A percentile compares a stretch with the other conserved stretches of the same genome.
Evolutionary conservation across 2,888 invertebrate genomes (phyloP).

Genomic region (Leucoptera coffeella): DNA sequence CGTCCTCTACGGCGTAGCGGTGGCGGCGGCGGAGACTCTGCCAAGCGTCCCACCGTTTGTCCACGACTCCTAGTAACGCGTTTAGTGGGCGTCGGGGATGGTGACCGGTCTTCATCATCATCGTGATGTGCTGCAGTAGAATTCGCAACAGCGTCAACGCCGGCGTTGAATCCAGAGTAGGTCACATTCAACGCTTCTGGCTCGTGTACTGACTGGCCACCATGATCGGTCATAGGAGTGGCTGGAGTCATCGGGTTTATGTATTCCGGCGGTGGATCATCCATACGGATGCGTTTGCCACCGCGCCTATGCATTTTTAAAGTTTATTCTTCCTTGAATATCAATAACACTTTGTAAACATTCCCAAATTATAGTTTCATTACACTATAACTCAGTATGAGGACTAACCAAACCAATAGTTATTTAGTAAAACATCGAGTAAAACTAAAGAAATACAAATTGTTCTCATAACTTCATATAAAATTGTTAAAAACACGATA

Average conservation of each 20-base stretch:
- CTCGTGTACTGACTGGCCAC: conserved; percentile 45
- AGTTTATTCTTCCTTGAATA: too few relatives aligned
- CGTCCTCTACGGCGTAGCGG: conserved; percentile 29
- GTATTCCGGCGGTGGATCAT: conserved; percentile 84
- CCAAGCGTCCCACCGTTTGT: conserved; percentile 39
- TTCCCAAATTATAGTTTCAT: too few relatives aligned
- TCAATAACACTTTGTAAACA: too few relatives aligned
- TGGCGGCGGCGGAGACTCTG: conserved; percentile 44
- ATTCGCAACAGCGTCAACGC: conserved; percentile 24
- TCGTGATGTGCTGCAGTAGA: conserved; percentile 23
- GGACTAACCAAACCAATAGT: too few relatives aligned
- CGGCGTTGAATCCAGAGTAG: conserved; percentile 32
- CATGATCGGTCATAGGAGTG: conserved; percentile 50
- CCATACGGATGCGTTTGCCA: conserved; percentile 89
- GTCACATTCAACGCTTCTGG: conserved; percentile 37
- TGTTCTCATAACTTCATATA: too few relatives aligned
- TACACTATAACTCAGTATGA: too few relatives aligned
- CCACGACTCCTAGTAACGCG: conserved; percentile 61
- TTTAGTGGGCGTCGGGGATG: conserved; percentile 52
- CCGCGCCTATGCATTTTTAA: conserved; percentile 72
- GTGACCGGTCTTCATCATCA: conserved; percentile 40
- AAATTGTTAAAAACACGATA: too few relatives aligned
- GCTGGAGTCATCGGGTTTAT: conserved; percentile 60
- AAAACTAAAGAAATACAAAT: too few relatives aligned
- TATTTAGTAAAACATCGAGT: too few relatives aligned